Evolutionary conservation across 2,888 invertebrate genomes (phyloP).

Genomic region (Neelides folsomi): DNA sequence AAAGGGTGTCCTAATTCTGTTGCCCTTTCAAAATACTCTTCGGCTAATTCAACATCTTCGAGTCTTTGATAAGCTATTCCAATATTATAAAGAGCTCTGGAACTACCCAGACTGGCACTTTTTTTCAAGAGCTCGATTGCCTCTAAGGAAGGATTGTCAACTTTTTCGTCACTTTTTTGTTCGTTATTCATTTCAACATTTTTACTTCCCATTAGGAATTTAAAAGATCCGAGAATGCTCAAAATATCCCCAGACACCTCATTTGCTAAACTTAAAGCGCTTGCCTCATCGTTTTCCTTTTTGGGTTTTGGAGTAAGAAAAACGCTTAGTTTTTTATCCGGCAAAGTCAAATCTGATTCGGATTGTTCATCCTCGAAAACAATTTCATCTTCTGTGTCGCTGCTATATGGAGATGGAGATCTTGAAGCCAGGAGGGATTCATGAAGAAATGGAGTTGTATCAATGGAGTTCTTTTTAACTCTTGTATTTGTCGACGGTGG

Average conservation of each 20-base stretch:
- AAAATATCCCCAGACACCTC: conserved; percentile 19
- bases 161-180: neutral
- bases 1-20: conserved; percentile 28
- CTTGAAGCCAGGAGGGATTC: conserved; percentile 10
- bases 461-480: conserved; percentile 15
- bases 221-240: conserved; percentile 22
- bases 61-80: conserved; percentile 26
- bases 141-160: conserved; percentile 10
- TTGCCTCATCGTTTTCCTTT: neutral
- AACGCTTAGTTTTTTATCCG: neutral
- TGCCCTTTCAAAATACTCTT: conserved; percentile 25
- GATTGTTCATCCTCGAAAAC: neutral
- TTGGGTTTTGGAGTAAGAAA: neutral
- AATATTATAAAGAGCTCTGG: conserved; percentile 27
- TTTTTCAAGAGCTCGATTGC: conserved; percentile 21
- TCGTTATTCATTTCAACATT: no score
- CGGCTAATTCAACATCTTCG: conserved; percentile 16
- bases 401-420: neutral
- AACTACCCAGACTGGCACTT: conserved; percentile 25
- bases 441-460: conserved; percentile 22
- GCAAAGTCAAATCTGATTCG: conserved; percentile 1
- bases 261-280: neutral
- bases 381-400: neutral
- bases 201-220: conserved; percentile 11
- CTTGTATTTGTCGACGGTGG: neutral